phyloP scores from a whole-genome alignment of 2,888 invertebrate genomes.

The Rhopalosiphum nymphaeae region DNA sequence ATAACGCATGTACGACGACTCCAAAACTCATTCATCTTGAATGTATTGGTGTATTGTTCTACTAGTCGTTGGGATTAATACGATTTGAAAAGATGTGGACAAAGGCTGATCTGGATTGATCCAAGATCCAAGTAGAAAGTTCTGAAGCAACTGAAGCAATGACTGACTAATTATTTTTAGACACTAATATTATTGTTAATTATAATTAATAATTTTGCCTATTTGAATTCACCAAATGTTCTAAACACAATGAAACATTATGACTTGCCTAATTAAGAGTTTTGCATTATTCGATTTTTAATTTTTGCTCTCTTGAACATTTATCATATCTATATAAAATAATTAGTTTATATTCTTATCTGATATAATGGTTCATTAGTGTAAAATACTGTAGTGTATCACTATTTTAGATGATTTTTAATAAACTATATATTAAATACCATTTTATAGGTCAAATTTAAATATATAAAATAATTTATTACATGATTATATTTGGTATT shows the following conservation, averaged over 20 bases:
- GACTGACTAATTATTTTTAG: background rate
- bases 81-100: slow-evolving; percentile 71
- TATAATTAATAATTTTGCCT: too few relatives aligned
- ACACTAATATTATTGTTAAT: background rate
- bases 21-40: slow-evolving; percentile 69
- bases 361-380: too few relatives aligned
- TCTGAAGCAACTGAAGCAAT: too few relatives aligned
- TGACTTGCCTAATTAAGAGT: background rate
- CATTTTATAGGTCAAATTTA: too few relatives aligned
- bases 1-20: slow-evolving; percentile 72
- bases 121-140: slow-evolving; percentile 67
- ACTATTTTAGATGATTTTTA: too few relatives aligned
- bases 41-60: slow-evolving; percentile 67
- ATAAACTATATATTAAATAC: too few relatives aligned
- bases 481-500: too few relatives aligned
- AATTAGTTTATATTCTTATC: too few relatives aligned
- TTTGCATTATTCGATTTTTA: background rate
- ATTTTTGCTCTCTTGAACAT: too few relatives aligned
- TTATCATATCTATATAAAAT: too few relatives aligned
- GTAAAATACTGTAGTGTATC: too few relatives aligned
- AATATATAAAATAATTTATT: too few relatives aligned
- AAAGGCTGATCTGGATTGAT: slow-evolving; percentile 70
- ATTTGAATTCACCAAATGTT: slow-evolving; percentile 44
- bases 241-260: background rate
- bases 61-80: slow-evolving; percentile 69